phyloP scores from a whole-genome alignment of 2,113 vertebrate genomes.

The Siphamia tubifer region DNA sequence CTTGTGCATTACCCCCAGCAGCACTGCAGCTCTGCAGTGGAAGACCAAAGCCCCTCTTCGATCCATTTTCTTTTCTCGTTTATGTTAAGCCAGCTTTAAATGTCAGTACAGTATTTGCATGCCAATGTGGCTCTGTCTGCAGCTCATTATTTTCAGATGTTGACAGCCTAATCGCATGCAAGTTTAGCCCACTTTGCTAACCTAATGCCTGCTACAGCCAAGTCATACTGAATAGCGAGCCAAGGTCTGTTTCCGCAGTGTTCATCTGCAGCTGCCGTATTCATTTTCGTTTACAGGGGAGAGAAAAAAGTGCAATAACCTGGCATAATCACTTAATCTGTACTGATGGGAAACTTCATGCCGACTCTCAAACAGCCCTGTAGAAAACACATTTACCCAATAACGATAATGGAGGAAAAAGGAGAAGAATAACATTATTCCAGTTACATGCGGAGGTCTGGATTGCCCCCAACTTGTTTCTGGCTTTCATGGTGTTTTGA shows the following conservation, averaged over 20 bases:
- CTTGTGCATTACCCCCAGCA: conserved; percentile 64
- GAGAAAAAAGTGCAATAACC: background rate
- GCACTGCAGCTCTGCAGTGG: conserved; percentile 37
- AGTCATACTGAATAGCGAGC: conserved; percentile 44
- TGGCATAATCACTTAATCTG: conserved; percentile 17
- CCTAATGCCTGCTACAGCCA: conserved; percentile 52
- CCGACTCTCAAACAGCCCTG: conserved; percentile 8
- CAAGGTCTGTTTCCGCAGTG: conserved; percentile 26
- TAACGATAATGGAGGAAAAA: background rate
- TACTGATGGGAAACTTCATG: conserved; percentile 2
- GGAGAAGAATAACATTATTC: background rate
- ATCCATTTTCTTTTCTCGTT: conserved; percentile 65
- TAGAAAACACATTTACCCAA: background rate
- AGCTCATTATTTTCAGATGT: conserved; percentile 73
- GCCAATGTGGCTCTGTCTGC: conserved; percentile 64
- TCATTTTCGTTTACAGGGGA: conserved; percentile 11
- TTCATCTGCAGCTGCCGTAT: conserved; percentile 13
- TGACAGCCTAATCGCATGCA: conserved; percentile 69
- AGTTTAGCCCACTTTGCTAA: conserved; percentile 67
- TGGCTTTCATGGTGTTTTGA: conserved; percentile 8
- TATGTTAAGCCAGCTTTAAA: conserved; percentile 76
- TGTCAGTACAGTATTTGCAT: conserved; percentile 76
- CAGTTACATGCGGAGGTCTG: background rate
- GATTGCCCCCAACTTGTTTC: background rate
- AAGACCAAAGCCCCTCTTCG: conserved; percentile 49